Evolutionary conservation across 1,140 invertebrate genomes (phyloP).

Genomic region (Drosophila rhopaloa): DNA sequence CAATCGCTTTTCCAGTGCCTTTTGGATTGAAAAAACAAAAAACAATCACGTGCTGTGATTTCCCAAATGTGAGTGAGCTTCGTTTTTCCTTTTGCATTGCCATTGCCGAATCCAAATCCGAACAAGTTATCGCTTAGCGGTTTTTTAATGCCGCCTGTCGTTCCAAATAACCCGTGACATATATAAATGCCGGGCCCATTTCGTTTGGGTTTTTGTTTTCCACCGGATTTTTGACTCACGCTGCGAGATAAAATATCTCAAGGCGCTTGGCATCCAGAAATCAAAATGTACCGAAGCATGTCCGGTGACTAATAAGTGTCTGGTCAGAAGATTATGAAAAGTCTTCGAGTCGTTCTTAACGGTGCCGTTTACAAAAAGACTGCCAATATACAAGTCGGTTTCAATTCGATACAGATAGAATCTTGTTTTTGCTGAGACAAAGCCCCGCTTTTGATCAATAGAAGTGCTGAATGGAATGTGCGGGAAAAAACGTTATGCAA

Average conservation of each 20-base stretch:
- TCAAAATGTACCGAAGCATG: conserved; percentile 40
- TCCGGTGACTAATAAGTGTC: conserved; percentile 55
- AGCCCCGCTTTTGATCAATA: conserved; percentile 26
- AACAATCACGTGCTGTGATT: conserved; percentile 32
- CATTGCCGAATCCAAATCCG: conserved; percentile 23
- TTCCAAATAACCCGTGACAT: conserved; percentile 38
- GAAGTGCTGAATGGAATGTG: conserved; percentile 23
- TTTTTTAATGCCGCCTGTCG: conserved; percentile 21
- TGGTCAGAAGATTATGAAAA: conserved; percentile 37
- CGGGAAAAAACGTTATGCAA: conserved; percentile 20
- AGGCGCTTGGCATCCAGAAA: conserved; percentile 18
- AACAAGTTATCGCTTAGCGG: conserved; percentile 41
- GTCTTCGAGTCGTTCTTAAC: conserved; percentile 42
- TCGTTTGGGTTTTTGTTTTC: conserved; percentile 16
- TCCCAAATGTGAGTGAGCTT: conserved; percentile 41
- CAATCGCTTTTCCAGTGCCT: conserved; percentile 30
- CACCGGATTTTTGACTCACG: conserved; percentile 42
- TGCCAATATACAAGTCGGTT: conserved; percentile 14
- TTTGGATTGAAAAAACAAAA: conserved; percentile 7
- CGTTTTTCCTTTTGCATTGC: conserved; percentile 3
- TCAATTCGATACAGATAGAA: conserved; percentile 26
- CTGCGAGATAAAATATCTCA: conserved; percentile 26
- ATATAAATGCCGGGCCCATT: conserved; percentile 26
- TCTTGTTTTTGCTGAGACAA: conserved; percentile 26
- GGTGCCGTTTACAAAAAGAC: conserved; percentile 37